Conservation (phyloP, 1,140 invertebrate species). For the Melanaphis sacchari region DNA sequence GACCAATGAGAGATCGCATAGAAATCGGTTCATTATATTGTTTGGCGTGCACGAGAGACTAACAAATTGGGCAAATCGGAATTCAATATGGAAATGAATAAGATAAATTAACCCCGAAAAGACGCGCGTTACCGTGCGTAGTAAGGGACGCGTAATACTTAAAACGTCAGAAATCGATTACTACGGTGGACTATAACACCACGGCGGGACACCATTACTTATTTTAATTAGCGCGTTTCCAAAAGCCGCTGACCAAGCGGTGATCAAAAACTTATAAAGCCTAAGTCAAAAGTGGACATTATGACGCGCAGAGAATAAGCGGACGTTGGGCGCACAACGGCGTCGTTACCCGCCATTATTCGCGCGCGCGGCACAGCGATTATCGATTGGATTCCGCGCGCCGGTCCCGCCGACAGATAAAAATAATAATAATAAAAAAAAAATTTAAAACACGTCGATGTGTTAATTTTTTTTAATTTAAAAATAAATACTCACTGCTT, state of each 20-base stretch:
- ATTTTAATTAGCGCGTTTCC: too few species aligned
- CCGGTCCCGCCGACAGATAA: background rate
- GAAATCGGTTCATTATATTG: background rate
- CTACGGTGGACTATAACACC: background rate
- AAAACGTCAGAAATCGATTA: background rate
- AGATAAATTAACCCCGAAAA: background rate
- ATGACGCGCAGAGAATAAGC: too few species aligned
- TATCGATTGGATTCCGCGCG: background rate
- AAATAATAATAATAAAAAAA: background rate
- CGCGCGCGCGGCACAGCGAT: background rate
- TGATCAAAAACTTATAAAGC: background rate
- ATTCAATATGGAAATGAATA: background rate
- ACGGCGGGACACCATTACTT: too few species aligned
- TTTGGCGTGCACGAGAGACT: background rate
- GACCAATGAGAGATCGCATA: conserved; percentile 10
- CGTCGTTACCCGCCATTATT: conserved; percentile 23
- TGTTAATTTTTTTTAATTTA: background rate
- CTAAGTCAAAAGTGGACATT: background rate
- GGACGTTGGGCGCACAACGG: background rate
- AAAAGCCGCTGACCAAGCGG: background rate
- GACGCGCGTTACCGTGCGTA: background rate
- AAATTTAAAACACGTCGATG: background rate
- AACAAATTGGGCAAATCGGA: background rate
- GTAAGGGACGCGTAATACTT: background rate
- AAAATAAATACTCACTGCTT: background rate